These are phyloP conservation scores for Venusia cambrica DNA, from an alignment of 2,888 invertebrate genomes.

Conservation along the genomic window DNA sequence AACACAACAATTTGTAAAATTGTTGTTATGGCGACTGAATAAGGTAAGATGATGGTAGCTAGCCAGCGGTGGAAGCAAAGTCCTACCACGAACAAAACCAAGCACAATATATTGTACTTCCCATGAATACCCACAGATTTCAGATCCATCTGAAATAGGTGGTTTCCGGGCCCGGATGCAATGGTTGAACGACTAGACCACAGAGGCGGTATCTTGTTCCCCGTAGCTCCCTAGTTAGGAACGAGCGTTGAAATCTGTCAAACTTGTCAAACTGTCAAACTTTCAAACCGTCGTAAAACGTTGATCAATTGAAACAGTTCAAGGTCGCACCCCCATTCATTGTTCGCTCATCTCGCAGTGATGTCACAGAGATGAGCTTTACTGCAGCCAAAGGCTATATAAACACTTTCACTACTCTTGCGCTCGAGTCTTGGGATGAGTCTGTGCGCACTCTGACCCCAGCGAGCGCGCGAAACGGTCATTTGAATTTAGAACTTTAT, in stretches of 20 bases:
- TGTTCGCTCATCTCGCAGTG: slow-evolving; percentile 43
- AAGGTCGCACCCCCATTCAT: slow-evolving; percentile 32
- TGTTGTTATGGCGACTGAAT: too few species aligned
- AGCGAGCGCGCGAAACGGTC: slow-evolving; percentile 43
- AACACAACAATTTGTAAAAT: too few species aligned
- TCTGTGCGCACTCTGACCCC: slow-evolving; percentile 72
- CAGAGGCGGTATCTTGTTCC: too few species aligned
- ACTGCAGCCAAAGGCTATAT: slow-evolving; percentile 70
- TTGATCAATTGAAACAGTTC: slow-evolving; percentile 14
- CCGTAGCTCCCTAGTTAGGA: too few species aligned
- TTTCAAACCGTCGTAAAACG: not conserved
- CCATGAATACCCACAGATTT: too few species aligned
- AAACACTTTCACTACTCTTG: slow-evolving; percentile 69
- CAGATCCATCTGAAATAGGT: too few species aligned
- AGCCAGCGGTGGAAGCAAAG: too few species aligned
- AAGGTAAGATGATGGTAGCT: too few species aligned
- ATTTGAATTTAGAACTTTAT: slow-evolving; percentile 22
- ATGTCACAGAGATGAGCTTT: slow-evolving; percentile 48
- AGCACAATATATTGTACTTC: too few species aligned
- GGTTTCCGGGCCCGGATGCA: too few species aligned
- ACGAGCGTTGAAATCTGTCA: not conserved
- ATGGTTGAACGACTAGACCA: too few species aligned
- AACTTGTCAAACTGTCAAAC: not conserved
- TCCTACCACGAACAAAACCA: too few species aligned
- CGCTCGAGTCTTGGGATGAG: slow-evolving; percentile 68